Evolutionary conservation across 2,113 vertebrate genomes (phyloP).

Genomic region (Hoplias malabaricus): DNA sequence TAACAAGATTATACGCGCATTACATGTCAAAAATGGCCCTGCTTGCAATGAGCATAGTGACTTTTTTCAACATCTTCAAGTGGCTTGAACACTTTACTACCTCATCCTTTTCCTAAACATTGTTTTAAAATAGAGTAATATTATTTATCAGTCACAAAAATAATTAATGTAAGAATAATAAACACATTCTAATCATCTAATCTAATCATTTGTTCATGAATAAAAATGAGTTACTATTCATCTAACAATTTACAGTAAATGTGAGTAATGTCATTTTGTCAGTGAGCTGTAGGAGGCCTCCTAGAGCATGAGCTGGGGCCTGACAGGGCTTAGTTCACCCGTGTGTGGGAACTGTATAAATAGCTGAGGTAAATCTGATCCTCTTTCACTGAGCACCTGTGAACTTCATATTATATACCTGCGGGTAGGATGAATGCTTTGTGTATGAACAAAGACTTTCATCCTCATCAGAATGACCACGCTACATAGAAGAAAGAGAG

Average conservation of each 20-base stretch:
- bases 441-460: neutral
- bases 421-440: conserved; percentile 11
- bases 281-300: conserved; percentile 42
- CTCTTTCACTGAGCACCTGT: conserved; percentile 65
- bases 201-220: too few species aligned
- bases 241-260: neutral
- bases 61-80: too few species aligned
- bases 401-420: conserved; percentile 59
- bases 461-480: too few species aligned
- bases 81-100: too few species aligned
- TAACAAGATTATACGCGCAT: conserved; percentile 86
- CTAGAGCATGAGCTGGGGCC: conserved; percentile 48
- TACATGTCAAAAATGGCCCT: conserved; percentile 99
- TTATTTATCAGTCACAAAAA: too few species aligned
- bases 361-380: conserved; percentile 70
- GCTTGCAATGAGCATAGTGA: too few species aligned
- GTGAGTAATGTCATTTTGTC: neutral
- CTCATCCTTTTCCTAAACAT: too few species aligned
- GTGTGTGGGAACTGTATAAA: conserved; percentile 62
- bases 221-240: too few species aligned
- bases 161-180: too few species aligned
- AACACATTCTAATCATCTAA: too few species aligned
- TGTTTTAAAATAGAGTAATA: too few species aligned
- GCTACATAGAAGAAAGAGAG: neutral
- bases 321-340: conserved; percentile 62